Evolutionary conservation across 1,140 invertebrate genomes (phyloP), one percentile per base, ranked within the genome.

Genomic region (Macrobrachium rosenbergii): DNA sequence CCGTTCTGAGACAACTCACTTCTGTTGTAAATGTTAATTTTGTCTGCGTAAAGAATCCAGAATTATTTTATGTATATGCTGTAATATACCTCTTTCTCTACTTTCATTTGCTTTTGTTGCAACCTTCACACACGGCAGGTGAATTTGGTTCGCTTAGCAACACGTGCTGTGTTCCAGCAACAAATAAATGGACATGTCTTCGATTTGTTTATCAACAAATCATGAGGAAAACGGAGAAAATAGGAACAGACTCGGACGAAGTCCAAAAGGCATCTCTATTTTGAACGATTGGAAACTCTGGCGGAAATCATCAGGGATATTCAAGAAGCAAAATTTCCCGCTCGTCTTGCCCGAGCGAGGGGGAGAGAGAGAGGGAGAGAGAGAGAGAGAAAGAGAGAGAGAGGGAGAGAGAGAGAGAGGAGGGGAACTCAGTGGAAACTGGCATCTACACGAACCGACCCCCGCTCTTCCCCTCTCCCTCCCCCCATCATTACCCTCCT

Each of bases 311-410:
- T 37, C 28, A 37, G 1, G 28, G 28, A 37, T 37, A 37, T 37
- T 37, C 28, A 37, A 37, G 28, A 37, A 37, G 28, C 28, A 37
- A 37, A 37, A 37, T 37, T 37, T 37, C 28, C 28, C 28, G 28
- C 28, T 37, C 28, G 28, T 37, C 28, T 37, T n/a, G 3, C 28
- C 28, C 28, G 28, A 59, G 37, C 43, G 37, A 12, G 60, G 77
- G 19, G 77, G 77, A 60, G 77, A 62, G 77, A 59, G 52, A 79
- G 77, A 28, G 21, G 43, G 78, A 64, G 19, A 23, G 14, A 6
- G 28, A 80, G 59, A 43, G n/a, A 64, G 59, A 28, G 45, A n/a
- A n/a, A n/a, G 77, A 60, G 77, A 62, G 77, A 59, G 52, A 79
- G 77, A 28, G 21, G 43, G 78, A 64, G 19, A 23, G 14, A 6